Evolutionary conservation across 2,797 vertebrate genomes (phyloP).

Genomic region (Scomberomorus guttatus): DNA sequence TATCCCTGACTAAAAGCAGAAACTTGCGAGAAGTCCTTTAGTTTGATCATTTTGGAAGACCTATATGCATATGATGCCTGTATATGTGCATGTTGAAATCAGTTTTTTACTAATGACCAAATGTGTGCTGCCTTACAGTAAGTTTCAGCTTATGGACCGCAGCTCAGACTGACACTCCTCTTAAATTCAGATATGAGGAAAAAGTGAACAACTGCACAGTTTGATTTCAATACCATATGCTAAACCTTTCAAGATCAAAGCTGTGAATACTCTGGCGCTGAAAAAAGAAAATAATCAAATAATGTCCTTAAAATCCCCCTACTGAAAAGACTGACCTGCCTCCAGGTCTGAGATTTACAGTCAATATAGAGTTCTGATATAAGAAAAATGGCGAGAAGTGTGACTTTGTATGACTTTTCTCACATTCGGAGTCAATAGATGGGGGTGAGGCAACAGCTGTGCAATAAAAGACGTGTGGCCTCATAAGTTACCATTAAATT

Average conservation of each 20-base stretch:
- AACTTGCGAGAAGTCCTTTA: not conserved
- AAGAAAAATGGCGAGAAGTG: slow-evolving; percentile 57
- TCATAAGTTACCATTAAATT: slow-evolving; percentile 74
- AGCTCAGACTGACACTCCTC: slow-evolving; percentile 16
- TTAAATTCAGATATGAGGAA: slow-evolving; percentile 48
- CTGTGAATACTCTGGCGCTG: slow-evolving; percentile 45
- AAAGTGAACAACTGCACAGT: slow-evolving; percentile 48
- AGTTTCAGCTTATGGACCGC: slow-evolving; percentile 8
- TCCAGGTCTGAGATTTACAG: slow-evolving; percentile 71
- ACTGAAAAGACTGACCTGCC: slow-evolving; percentile 62
- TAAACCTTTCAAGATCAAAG: slow-evolving; percentile 67
- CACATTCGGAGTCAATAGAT: slow-evolving; percentile 63
- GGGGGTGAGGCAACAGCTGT: slow-evolving; percentile 73
- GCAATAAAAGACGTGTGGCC: slow-evolving; percentile 79
- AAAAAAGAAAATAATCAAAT: slow-evolving; percentile 63
- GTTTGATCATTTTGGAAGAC: slow-evolving; percentile 1
- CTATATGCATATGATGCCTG: not conserved
- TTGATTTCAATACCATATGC: slow-evolving; percentile 70
- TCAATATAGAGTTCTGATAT: slow-evolving; percentile 49
- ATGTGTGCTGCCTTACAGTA: not conserved
- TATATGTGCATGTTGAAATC: not conserved
- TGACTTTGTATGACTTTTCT: slow-evolving; percentile 70
- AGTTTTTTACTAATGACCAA: slow-evolving; percentile 18
- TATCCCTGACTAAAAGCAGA: slow-evolving; percentile 26
- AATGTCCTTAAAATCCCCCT: slow-evolving; percentile 63